phyloP scores from a whole-genome alignment of 2,888 invertebrate species.

The Argyresthia goedartella region DNA sequence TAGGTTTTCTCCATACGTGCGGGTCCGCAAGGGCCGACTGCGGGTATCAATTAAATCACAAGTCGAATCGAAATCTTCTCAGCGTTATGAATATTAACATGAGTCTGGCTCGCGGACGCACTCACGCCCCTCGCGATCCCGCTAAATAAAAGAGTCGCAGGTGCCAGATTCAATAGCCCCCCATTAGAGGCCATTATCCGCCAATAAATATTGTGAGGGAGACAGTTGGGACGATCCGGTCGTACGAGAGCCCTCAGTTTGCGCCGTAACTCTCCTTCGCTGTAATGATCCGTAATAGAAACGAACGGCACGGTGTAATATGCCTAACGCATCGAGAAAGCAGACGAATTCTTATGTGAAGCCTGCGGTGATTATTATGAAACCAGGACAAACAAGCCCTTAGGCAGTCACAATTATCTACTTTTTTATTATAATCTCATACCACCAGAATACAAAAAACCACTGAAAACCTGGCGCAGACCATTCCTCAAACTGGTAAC shows the following conservation, averaged over 20 bases:
- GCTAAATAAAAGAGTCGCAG: slow-evolving; percentile 53
- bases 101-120: slow-evolving; percentile 19
- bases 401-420: neutral
- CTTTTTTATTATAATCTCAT: neutral
- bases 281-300: slow-evolving; percentile 54
- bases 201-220: slow-evolving; percentile 62
- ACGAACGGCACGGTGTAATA: slow-evolving; percentile 5
- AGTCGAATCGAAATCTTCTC: slow-evolving; percentile 28
- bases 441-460: no score
- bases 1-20: slow-evolving; percentile 50
- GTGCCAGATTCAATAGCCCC: slow-evolving; percentile 65
- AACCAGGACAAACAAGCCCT: neutral
- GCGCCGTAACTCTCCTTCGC: slow-evolving; percentile 47
- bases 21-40: slow-evolving; percentile 27
- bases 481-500: neutral
- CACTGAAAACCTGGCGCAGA: neutral
- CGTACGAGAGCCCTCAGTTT: slow-evolving; percentile 35
- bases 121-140: slow-evolving; percentile 29
- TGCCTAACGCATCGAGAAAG: slow-evolving; percentile 2
- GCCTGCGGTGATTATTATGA: neutral
- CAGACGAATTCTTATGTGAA: neutral
- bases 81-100: slow-evolving; percentile 59
- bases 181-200: slow-evolving; percentile 67
- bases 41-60: slow-evolving; percentile 55
- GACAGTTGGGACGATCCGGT: slow-evolving; percentile 53